These are phyloP conservation scores for Chromoteleia sp. DNA, from an alignment of 2,888 invertebrate genomes.

Conservation along the genomic window DNA sequence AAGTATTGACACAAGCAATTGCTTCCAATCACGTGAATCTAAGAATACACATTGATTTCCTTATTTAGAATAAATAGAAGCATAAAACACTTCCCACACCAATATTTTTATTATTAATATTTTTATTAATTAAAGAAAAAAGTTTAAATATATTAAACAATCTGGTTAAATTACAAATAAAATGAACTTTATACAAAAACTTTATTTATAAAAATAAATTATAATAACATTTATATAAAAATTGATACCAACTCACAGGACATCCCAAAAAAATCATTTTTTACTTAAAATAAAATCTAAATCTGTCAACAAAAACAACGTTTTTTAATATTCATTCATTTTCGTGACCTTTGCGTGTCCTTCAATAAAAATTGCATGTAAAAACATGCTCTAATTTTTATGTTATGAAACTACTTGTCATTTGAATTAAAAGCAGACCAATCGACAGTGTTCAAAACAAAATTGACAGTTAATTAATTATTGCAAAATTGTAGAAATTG, in stretches of 20 bases:
- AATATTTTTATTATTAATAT: too few species aligned
- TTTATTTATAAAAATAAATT: too few species aligned
- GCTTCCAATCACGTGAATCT: slow-evolving; percentile 4
- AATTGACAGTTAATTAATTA: neutral
- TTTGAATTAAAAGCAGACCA: neutral
- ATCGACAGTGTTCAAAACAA: neutral
- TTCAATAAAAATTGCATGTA: slow-evolving; percentile 54
- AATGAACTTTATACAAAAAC: too few species aligned
- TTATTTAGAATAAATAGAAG: neutral
- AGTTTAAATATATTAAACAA: too few species aligned
- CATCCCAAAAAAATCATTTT: neutral
- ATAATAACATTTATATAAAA: too few species aligned
- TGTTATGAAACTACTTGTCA: neutral
- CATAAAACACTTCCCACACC: too few species aligned
- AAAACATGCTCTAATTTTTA: neutral
- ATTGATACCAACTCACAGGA: too few species aligned
- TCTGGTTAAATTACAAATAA: too few species aligned
- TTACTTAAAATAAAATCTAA: neutral
- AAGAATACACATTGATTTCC: neutral
- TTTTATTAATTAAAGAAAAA: too few species aligned
- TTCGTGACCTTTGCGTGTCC: slow-evolving; percentile 73
- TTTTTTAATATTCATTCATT: slow-evolving; percentile 46
- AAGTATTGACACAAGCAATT: slow-evolving; percentile 4
- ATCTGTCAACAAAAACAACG: neutral
- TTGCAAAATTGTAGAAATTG: neutral